Conservation (phyloP, 2,888 invertebrate genomes). For the Agriopis leucophaearia region DNA sequence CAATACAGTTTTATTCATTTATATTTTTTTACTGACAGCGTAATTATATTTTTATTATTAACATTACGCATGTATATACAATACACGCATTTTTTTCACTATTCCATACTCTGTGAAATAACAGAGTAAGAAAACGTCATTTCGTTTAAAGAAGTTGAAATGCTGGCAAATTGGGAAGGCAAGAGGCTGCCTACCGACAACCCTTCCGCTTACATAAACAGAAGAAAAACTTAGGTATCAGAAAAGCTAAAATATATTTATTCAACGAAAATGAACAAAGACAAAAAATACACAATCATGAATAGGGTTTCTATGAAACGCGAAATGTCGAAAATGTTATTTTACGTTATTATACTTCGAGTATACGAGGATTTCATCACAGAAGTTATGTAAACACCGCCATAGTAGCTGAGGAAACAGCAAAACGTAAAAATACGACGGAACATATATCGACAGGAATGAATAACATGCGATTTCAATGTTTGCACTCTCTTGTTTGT, state of each 20-base stretch:
- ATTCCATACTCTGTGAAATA: too few species aligned
- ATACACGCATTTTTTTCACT: too few species aligned
- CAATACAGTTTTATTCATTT: too few species aligned
- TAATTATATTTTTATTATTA: too few species aligned
- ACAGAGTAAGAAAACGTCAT: too few species aligned
- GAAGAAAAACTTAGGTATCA: neutral
- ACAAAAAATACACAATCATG: neutral
- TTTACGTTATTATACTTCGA: slow-evolving; percentile 10
- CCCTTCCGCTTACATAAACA: neutral
- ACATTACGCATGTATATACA: too few species aligned
- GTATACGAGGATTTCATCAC: slow-evolving; percentile 26
- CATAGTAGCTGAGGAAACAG: slow-evolving; percentile 33
- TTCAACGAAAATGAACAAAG: neutral
- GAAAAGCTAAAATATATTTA: neutral
- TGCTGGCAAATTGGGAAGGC: neutral
- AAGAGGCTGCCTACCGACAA: neutral
- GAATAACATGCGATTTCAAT: slow-evolving; percentile 75
- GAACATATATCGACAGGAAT: slow-evolving; percentile 66
- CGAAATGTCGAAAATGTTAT: slow-evolving; percentile 9
- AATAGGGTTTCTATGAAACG: neutral
- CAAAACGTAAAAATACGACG: slow-evolving; percentile 42
- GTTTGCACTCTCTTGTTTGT: slow-evolving; percentile 73
- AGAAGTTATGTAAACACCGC: slow-evolving; percentile 28
- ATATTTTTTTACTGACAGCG: too few species aligned
- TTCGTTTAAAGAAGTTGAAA: too few species aligned